Evolutionary conservation across 2,888 invertebrate genomes (phyloP).

Genomic region (Machimus rusticus): DNA sequence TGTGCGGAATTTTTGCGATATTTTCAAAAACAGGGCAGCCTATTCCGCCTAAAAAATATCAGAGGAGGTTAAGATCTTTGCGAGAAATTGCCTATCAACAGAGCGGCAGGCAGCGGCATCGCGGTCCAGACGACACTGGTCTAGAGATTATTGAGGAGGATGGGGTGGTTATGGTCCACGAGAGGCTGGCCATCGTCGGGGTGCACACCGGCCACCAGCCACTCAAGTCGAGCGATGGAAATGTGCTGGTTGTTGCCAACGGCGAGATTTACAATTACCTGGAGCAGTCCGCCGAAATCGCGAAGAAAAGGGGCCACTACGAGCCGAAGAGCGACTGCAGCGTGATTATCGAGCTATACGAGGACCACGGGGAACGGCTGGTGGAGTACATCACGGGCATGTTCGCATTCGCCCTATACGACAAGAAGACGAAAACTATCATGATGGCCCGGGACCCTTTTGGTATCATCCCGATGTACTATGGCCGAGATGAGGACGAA

Average conservation of each 20-base stretch:
- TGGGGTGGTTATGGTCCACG: conserved; percentile 59
- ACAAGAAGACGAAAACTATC: conserved; percentile 55
- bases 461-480: conserved; percentile 62
- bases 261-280: conserved; percentile 62
- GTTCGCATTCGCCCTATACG: conserved; percentile 61
- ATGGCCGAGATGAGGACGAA: conserved; percentile 57
- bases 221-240: conserved; percentile 55
- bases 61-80: conserved; percentile 52
- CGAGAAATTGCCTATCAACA: conserved; percentile 60
- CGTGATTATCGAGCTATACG: conserved; percentile 60
- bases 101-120: conserved; percentile 59
- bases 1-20: conserved; percentile 62
- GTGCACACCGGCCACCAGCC: conserved; percentile 60
- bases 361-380: conserved; percentile 55
- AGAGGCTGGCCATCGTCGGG: conserved; percentile 58
- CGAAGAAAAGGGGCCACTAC: conserved; percentile 55
- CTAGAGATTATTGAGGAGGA: conserved; percentile 54
- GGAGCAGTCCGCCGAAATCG: conserved; percentile 57
- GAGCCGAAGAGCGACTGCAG: conserved; percentile 61
- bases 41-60: conserved; percentile 51
- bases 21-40: conserved; percentile 57
- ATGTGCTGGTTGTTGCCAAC: conserved; percentile 58
- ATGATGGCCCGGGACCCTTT: conserved; percentile 61
- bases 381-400: conserved; percentile 60
- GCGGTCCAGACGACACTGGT: conserved; percentile 61